phyloP scores from a whole-genome alignment of 2,113 vertebrate species.

The Sylvia atricapilla region DNA sequence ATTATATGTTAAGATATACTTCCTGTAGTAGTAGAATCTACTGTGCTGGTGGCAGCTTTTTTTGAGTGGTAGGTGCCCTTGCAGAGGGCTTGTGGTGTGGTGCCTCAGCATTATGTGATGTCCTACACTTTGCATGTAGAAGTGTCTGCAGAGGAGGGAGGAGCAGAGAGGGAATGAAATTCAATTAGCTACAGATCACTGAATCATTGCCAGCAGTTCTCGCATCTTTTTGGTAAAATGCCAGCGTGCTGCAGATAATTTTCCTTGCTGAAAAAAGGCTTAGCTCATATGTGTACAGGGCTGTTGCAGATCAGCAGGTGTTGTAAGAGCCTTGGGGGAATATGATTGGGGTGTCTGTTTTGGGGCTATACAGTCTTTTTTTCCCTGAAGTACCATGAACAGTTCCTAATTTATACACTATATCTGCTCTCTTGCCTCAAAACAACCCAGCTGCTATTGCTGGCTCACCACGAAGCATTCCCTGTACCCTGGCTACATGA shows the following conservation, averaged over 20 bases:
- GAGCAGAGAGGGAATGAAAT: conserved; percentile 12
- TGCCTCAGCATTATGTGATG: background rate
- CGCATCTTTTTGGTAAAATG: conserved; percentile 25
- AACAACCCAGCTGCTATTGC: background rate
- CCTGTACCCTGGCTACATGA: rapidly evolving
- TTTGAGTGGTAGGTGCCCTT: background rate
- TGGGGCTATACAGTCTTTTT: background rate
- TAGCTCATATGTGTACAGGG: background rate
- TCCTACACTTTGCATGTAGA: background rate
- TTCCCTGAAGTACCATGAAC: background rate
- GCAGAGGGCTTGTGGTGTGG: background rate
- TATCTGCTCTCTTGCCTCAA: background rate
- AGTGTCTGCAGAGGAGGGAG: conserved; percentile 8
- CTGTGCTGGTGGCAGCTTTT: background rate
- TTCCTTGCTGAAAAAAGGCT: background rate
- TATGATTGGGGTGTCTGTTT: background rate
- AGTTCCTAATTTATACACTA: background rate
- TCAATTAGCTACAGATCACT: conserved; percentile 44
- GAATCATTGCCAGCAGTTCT: conserved; percentile 43
- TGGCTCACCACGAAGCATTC: background rate
- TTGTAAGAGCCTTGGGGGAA: background rate
- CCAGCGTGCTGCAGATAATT: conserved; percentile 51
- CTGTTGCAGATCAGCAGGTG: background rate
- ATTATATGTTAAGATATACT: background rate
- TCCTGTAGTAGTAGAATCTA: background rate